phyloP scores from a whole-genome alignment of 1,140 invertebrate species.

The Hyposmocoma kahamanoa region DNA sequence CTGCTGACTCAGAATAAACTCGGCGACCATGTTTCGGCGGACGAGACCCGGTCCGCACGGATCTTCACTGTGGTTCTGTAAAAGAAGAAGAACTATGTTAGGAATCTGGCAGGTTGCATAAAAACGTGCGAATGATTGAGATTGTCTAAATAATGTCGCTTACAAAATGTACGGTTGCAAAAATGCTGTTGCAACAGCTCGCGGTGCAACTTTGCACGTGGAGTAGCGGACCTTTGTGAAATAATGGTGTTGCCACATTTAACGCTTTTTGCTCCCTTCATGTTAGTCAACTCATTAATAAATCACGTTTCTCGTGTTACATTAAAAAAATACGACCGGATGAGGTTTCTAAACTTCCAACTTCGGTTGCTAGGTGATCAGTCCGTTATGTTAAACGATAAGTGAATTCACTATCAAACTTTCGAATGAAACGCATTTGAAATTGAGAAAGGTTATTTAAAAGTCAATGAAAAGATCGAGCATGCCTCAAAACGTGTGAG shows the following conservation, averaged over 20 bases:
- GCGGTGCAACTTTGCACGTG: constrained; percentile 50
- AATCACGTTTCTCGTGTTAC: constrained; percentile 48
- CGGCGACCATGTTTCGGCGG: constrained; percentile 89
- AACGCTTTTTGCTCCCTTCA: constrained; percentile 48
- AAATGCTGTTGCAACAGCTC: constrained; percentile 56
- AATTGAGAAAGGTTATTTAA: too few species aligned
- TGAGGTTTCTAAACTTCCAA: constrained; percentile 35
- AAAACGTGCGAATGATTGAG: constrained; percentile 34
- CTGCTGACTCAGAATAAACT: constrained; percentile 84
- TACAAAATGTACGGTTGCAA: constrained; percentile 55
- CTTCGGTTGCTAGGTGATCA: too few species aligned
- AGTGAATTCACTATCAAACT: background rate
- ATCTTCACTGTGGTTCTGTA: constrained; percentile 65
- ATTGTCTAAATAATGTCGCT: constrained; percentile 39
- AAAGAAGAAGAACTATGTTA: constrained; percentile 57
- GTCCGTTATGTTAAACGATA: too few species aligned
- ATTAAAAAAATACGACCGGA: too few species aligned
- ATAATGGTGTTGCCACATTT: constrained; percentile 52
- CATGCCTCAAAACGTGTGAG: too few species aligned
- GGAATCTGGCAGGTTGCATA: constrained; percentile 4
- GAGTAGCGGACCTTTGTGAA: constrained; percentile 64
- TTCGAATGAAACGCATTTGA: too few species aligned
- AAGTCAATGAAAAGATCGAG: too few species aligned
- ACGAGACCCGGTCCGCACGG: constrained; percentile 65
- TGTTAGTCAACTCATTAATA: constrained; percentile 47